Conservation (phyloP, 2,888 invertebrate genomes). For the Fabriciana adippe region DNA sequence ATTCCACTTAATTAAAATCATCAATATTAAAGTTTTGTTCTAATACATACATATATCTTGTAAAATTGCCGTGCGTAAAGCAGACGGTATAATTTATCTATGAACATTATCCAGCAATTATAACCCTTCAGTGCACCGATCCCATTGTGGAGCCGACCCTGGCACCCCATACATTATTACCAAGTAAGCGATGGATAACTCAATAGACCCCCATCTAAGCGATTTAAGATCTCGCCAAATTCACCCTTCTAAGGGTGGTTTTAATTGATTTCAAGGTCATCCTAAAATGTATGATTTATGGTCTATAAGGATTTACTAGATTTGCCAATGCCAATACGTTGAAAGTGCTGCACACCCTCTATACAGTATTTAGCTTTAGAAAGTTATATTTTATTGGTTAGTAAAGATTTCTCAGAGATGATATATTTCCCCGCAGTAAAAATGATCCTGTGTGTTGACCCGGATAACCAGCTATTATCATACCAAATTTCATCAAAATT, state of each 20-base stretch:
- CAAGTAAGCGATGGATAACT: conserved; percentile 73
- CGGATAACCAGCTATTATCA: no score
- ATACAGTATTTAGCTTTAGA: no score
- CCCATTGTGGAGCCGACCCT: conserved; percentile 55
- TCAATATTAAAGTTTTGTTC: not conserved
- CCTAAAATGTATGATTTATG: conserved; percentile 33
- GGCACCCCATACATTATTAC: conserved; percentile 66
- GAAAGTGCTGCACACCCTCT: not conserved
- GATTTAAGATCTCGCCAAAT: conserved; percentile 75
- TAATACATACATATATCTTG: not conserved
- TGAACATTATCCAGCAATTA: conserved; percentile 49
- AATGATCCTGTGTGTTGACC: no score
- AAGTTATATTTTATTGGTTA: no score
- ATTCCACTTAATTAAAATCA: no score
- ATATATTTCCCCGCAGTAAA: no score
- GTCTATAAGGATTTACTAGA: conserved; percentile 4
- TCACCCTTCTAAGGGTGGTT: conserved; percentile 59
- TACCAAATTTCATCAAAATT: no score
- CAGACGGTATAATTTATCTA: conserved; percentile 34
- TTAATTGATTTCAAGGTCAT: conserved; percentile 67
- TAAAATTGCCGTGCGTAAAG: not conserved
- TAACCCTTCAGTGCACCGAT: conserved; percentile 59
- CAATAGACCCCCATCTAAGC: conserved; percentile 67
- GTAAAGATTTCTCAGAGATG: no score
- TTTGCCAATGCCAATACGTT: not conserved